Conservation (phyloP, 2,888 invertebrate genomes). For the Morpho deidamia region DNA sequence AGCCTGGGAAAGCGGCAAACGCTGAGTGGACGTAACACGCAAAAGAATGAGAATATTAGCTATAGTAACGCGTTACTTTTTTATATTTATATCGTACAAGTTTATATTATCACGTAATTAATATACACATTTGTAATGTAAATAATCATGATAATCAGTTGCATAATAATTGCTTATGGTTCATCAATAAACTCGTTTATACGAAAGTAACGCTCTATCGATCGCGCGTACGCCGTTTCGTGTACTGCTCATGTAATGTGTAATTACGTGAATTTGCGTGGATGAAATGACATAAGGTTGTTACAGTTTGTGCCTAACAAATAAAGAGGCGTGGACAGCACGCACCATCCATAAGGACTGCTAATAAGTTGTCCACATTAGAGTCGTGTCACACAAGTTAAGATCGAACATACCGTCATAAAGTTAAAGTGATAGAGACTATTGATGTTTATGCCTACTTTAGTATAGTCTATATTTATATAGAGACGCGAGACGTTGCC, state of each 20-base stretch:
- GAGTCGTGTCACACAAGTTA: not conserved
- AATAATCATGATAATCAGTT: conserved; percentile 17
- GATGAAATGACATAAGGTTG: conserved; percentile 66
- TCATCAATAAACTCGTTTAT: conserved; percentile 41
- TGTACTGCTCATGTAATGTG: conserved; percentile 54
- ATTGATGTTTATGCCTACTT: too few relatives aligned
- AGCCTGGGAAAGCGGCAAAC: too few relatives aligned
- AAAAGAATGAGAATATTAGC: too few relatives aligned
- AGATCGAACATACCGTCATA: too few relatives aligned
- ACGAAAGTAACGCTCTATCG: conserved; percentile 41
- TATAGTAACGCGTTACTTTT: too few relatives aligned
- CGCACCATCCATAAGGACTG: conserved; percentile 16
- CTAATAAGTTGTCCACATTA: conserved; percentile 16
- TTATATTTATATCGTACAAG: not conserved
- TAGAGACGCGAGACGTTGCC: too few relatives aligned
- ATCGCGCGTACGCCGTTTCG: conserved; percentile 35
- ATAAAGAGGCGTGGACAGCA: conserved; percentile 29
- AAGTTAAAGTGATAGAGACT: too few relatives aligned
- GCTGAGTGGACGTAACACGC: too few relatives aligned
- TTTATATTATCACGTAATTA: conserved; percentile 1
- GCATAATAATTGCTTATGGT: conserved; percentile 35
- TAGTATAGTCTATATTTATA: too few relatives aligned
- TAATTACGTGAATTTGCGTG: conserved; percentile 73
- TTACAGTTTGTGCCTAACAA: conserved; percentile 52
- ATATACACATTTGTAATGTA: conserved; percentile 3